Percentiles rank a stretch among this genome's conserved stretches.
These are phyloP conservation scores for Electrona antarctica DNA, from an alignment of 2,113 vertebrate species.

Conservation along the genomic window DNA sequence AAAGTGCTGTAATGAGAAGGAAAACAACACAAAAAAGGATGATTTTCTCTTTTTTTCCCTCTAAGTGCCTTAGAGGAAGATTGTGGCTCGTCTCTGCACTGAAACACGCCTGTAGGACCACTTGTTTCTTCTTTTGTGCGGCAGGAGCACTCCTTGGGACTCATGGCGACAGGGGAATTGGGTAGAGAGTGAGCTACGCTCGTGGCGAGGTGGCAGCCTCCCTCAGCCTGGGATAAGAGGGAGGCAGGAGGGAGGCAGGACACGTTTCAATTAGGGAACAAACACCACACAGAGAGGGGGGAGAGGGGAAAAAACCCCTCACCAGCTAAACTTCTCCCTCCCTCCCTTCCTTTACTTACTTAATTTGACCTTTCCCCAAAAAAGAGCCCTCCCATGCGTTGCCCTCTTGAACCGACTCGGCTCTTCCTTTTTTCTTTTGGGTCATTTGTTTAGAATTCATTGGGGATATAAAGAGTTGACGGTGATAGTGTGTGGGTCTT, in stretches of 20 bases:
- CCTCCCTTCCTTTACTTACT: not conserved
- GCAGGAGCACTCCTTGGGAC: slow-evolving; percentile 77
- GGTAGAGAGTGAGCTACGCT: slow-evolving; percentile 70
- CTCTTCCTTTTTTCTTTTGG: slow-evolving; percentile 22
- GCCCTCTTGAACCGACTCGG: slow-evolving; percentile 35
- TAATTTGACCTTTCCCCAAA: slow-evolving; percentile 63
- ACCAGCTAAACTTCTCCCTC: slow-evolving; percentile 32
- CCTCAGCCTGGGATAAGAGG: slow-evolving; percentile 64
- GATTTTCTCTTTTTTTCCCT: slow-evolving; percentile 34
- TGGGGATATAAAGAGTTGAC: slow-evolving; percentile 24
- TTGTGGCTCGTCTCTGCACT: slow-evolving; percentile 72
- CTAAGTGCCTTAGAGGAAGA: slow-evolving; percentile 73
- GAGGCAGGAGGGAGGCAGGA: slow-evolving; percentile 66
- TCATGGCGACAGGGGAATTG: slow-evolving; percentile 76
- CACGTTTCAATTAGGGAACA: slow-evolving; percentile 77
- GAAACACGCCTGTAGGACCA: slow-evolving; percentile 76
- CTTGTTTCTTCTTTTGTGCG: slow-evolving; percentile 76
- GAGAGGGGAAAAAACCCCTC: slow-evolving; percentile 9
- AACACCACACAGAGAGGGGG: slow-evolving; percentile 45
- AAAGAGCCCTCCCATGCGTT: slow-evolving; percentile 46
- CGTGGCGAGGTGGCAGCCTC: slow-evolving; percentile 75
- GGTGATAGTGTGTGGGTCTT: slow-evolving; percentile 65
- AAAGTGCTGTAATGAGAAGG: slow-evolving; percentile 83
- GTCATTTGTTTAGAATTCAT: slow-evolving; percentile 56
- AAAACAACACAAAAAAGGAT: slow-evolving; percentile 76